A percentile compares a stretch with the other conserved stretches of the same genome.
phyloP scores from a whole-genome alignment of 2,113 vertebrate species.

The Neotoma lepida region DNA sequence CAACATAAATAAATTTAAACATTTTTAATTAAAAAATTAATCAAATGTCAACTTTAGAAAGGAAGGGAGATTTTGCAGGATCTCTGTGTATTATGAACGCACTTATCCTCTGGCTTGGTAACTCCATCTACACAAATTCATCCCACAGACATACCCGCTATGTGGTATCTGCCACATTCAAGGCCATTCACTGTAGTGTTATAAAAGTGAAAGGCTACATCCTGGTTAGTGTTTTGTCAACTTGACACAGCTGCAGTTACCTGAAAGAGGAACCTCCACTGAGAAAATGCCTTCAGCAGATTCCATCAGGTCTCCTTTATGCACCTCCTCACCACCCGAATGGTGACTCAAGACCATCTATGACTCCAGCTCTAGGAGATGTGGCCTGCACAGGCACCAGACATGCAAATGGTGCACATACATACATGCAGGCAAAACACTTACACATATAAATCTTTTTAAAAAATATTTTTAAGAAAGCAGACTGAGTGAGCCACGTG shows the following conservation, averaged over 20 bases:
- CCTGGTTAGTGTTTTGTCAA: not conserved
- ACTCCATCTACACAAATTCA: not conserved
- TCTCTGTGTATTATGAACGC: not conserved
- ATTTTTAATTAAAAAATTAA: not conserved
- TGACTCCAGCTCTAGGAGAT: not conserved
- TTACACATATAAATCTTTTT: too few species aligned
- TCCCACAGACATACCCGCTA: not conserved
- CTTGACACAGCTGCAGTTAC: not conserved
- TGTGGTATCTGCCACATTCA: not conserved
- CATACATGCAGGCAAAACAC: not conserved
- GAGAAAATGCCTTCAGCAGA: not conserved
- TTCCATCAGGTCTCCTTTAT: not conserved
- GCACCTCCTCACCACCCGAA: too few species aligned
- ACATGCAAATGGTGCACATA: not conserved
- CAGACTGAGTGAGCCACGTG: not conserved
- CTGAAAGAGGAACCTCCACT: not conserved
- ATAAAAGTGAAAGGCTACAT: not conserved
- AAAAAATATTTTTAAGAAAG: not conserved
- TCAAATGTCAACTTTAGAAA: not conserved
- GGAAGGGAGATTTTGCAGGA: not conserved
- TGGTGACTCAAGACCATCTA: not conserved
- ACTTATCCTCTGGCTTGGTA: not conserved
- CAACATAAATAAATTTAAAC: not conserved
- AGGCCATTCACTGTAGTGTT: not conserved
- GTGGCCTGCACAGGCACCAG: not conserved